Evolutionary conservation across 2,113 vertebrate species (phyloP), one percentile per base, ranked within the genome.

Genomic region (Garra rufa): DNA sequence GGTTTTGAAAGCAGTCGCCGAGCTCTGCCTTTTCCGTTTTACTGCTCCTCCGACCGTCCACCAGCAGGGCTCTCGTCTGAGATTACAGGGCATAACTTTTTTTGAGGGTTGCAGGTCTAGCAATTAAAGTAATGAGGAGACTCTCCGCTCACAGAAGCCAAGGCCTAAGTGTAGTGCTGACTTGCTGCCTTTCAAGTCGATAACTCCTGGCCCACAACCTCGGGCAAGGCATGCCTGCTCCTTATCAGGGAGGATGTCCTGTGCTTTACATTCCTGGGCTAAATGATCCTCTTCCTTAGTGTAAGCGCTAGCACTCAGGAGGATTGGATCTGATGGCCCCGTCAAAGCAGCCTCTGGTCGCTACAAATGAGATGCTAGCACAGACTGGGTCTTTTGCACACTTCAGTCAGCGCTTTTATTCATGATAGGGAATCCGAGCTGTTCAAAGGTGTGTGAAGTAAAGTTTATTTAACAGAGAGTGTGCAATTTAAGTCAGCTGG

Each of bases 51-150:
- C 69, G 14, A 76, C 71, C 43, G 85, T 85, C 86, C 84, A 85
- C 89, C 88, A 88, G 86, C 75, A 59, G 75, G 85, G 74, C 73
- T 79, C 76, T 81, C 63, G 30, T 70, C 76, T 82, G 50, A 87
- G 69, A 86, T 91, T 89, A 89, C 75, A 85, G 88, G 82, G 85
- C 86, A n/a, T 76, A 70, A 82, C 83, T 82, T 90, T 87, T 70
- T 76, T 85, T 77, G 74, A 74, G 28, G 90, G 85, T 89, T 91
- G 86, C 78, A 84, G 89, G 90, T 91, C 88, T 61, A 87, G 87
- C 88, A 89, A 91, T 92, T 90, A 92, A 59, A 92, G 84, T 90
- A 91, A 93, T 91, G 90, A 92, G 87, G 86, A 86, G 34, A 76
- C 79, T 59, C 81, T 87, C 46, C 50, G 75, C 80, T 76, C 86